Percentiles rank a stretch among this genome's conserved stretches.
Evolutionary conservation across 2,113 vertebrate species (phyloP).

Genomic region (Bettongia penicillata): DNA sequence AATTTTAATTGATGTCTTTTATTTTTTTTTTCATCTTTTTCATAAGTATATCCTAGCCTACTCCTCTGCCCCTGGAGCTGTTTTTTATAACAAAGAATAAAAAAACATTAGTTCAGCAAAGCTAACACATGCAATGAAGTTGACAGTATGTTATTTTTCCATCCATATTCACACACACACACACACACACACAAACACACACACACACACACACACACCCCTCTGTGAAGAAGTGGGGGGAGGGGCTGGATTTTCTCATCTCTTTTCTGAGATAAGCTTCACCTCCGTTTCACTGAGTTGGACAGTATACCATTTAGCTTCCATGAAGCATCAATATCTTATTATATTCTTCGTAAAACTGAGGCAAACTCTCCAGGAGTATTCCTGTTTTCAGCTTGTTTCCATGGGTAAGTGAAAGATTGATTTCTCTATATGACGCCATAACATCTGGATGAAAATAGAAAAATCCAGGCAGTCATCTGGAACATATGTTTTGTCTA

Average conservation of each 20-base stretch:
- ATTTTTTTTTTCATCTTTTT: neutral
- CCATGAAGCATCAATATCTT: slow-evolving; percentile 59
- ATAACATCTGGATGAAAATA: slow-evolving; percentile 75
- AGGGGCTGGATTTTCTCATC: neutral
- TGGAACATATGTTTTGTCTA: slow-evolving; percentile 74
- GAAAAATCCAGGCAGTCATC: slow-evolving; percentile 73
- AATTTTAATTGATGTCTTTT: neutral
- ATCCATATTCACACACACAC: neutral
- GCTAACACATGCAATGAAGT: neutral
- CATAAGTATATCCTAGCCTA: neutral
- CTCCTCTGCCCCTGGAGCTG: neutral
- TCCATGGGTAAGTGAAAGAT: slow-evolving; percentile 70
- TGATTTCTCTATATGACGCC: slow-evolving; percentile 61
- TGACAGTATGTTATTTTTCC: neutral
- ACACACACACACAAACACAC: no score
- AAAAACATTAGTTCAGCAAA: neutral
- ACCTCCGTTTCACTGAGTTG: neutral
- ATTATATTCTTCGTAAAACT: slow-evolving; percentile 41
- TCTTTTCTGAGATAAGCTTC: neutral
- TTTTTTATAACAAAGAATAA: neutral
- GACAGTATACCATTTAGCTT: slow-evolving; percentile 57
- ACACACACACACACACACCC: neutral
- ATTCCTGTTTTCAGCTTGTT: slow-evolving; percentile 60
- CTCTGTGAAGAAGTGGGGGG: neutral
- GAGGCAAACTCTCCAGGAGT: slow-evolving; percentile 41